A percentile compares a stretch with the other conserved stretches of the same genome.
phyloP scores from a whole-genome alignment of 2,113 vertebrate species.

The Mobula hypostoma region DNA sequence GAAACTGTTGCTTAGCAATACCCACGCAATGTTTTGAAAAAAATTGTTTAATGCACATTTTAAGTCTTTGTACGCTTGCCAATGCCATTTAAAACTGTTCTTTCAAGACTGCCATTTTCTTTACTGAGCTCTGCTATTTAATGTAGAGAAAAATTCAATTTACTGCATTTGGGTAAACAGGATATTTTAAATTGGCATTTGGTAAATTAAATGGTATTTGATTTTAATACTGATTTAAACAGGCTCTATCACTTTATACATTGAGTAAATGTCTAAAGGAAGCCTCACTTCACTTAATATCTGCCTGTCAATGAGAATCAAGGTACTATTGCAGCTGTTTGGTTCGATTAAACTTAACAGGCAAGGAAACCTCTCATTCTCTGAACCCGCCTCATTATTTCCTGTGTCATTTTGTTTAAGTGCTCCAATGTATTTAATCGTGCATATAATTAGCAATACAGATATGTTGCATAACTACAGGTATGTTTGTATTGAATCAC shows the following conservation, averaged over 20 bases:
- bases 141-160: neutral
- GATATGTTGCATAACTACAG: neutral
- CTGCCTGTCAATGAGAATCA: neutral
- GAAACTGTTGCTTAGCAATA: neutral
- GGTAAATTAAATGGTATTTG: neutral
- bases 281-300: neutral
- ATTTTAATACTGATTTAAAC: neutral
- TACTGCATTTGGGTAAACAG: neutral
- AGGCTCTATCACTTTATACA: neutral
- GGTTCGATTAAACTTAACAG: neutral
- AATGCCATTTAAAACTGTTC: neutral
- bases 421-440: neutral
- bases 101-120: neutral
- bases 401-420: neutral
- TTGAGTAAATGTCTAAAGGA: neutral
- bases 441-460: neutral
- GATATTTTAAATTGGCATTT: neutral
- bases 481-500: neutral
- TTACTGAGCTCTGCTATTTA: neutral
- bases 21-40: neutral
- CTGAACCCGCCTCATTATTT: neutral
- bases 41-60: neutral
- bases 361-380: neutral
- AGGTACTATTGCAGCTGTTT: neutral
- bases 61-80: neutral